Percentiles rank a stretch among this genome's conserved stretches.
These are phyloP conservation scores for Thymallus thymallus DNA, from an alignment of 2,113 vertebrate genomes.

Conservation along the genomic window DNA sequence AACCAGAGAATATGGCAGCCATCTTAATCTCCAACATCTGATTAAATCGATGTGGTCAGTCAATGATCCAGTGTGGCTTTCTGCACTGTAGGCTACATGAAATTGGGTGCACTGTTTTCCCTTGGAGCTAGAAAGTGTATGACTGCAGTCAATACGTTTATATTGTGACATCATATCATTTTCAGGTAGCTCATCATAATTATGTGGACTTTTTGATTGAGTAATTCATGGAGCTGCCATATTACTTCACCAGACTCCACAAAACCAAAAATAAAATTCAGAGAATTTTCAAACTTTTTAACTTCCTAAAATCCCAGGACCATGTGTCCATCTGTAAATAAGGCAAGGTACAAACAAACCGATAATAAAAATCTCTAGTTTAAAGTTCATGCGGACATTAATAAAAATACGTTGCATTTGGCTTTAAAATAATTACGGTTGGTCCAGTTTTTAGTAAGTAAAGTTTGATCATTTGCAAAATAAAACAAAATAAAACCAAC, in stretches of 20 bases:
- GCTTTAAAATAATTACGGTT: constrained; percentile 44
- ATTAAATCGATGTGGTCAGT: background rate
- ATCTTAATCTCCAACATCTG: background rate
- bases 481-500: background rate
- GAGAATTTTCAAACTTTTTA: too few species aligned
- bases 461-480: constrained; percentile 47
- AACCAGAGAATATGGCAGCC: background rate
- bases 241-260: background rate
- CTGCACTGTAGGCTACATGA: background rate
- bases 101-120: too few species aligned
- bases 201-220: background rate
- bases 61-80: background rate
- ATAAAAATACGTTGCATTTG: constrained; percentile 52
- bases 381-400: constrained; percentile 56
- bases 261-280: background rate
- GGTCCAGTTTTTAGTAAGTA: constrained; percentile 42
- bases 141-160: too few species aligned
- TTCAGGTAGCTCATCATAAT: background rate
- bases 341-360: constrained; percentile 49
- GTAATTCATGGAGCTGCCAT: constrained; percentile 2
- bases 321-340: constrained; percentile 56
- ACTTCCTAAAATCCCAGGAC: constrained; percentile 33
- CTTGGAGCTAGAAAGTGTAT: too few species aligned
- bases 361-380: background rate
- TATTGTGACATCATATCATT: too few species aligned